A percentile compares a stretch with the other conserved stretches of the same genome.
These are phyloP conservation scores for Triops cancriformis DNA, from an alignment of 1,140 invertebrate genomes.

Conservation along the genomic window DNA sequence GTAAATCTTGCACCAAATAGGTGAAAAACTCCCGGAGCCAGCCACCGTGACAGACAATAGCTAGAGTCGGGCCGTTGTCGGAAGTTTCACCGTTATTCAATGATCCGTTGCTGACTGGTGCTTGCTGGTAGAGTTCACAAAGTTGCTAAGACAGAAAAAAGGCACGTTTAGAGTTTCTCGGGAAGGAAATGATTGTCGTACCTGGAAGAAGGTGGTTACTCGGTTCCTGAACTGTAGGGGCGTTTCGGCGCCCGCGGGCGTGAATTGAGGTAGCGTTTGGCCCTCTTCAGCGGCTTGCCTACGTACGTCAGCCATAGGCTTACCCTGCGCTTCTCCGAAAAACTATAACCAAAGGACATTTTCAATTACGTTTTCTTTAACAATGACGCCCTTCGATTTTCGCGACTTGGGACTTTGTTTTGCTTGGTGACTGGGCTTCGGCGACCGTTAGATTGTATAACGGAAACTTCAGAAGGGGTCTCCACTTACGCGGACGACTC, in stretches of 20 bases:
- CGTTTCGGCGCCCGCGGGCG: conserved; percentile 19
- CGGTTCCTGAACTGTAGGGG: not conserved
- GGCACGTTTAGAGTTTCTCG: too few species aligned
- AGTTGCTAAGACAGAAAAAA: not conserved
- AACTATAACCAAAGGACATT: too few species aligned
- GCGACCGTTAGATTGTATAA: too few species aligned
- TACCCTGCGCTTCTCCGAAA: conserved; percentile 18
- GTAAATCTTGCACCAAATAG: conserved; percentile 16
- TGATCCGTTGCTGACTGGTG: not conserved
- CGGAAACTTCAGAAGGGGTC: too few species aligned
- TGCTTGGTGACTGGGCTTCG: too few species aligned
- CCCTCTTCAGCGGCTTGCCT: not conserved
- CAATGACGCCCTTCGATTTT: too few species aligned
- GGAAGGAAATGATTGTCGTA: too few species aligned
- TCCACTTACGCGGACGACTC: too few species aligned
- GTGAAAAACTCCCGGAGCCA: conserved; percentile 24
- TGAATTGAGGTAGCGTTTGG: not conserved
- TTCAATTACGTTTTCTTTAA: too few species aligned
- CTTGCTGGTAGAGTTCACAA: not conserved
- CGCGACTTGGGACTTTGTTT: too few species aligned
- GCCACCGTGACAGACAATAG: conserved; percentile 23
- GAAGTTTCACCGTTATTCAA: not conserved
- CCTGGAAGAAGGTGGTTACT: conserved; percentile 20
- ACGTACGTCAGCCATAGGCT: not conserved
- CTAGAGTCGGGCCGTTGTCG: not conserved